These are phyloP conservation scores for Drosophila bunnanda DNA, from an alignment of 2,888 invertebrate species.

Conservation along the genomic window DNA sequence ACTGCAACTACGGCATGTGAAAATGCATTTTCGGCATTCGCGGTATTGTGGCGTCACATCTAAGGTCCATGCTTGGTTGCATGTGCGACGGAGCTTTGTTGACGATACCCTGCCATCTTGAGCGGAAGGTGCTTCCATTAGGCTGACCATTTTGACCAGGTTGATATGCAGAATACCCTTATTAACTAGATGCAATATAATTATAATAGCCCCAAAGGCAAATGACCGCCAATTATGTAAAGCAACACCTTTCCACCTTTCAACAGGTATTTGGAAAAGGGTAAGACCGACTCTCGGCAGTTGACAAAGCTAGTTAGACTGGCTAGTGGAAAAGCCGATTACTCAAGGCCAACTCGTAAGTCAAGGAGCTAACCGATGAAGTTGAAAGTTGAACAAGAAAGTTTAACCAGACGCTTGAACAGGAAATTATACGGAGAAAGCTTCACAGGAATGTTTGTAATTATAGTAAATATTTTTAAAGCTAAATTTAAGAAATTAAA, in stretches of 20 bases:
- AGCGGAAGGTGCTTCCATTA: conserved; percentile 1
- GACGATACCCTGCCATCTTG: conserved; percentile 22
- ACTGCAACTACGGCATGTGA: conserved; percentile 46
- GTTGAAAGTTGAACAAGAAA: conserved; percentile 38
- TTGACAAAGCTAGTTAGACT: conserved; percentile 22
- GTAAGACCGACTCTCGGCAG: conserved; percentile 16
- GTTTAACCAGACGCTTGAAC: conserved; percentile 17
- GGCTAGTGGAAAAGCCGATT: conserved; percentile 31
- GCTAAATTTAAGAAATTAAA: not conserved
- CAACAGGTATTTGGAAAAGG: conserved; percentile 20
- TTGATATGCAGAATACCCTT: not conserved
- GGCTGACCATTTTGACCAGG: not conserved
- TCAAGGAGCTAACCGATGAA: conserved; percentile 13
- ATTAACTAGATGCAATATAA: not conserved
- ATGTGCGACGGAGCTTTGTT: conserved; percentile 41
- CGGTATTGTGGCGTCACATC: conserved; percentile 58
- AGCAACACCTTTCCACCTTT: conserved; percentile 13
- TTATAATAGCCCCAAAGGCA: not conserved
- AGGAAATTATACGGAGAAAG: conserved; percentile 7
- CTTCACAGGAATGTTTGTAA: not conserved
- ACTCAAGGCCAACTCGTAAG: conserved; percentile 22
- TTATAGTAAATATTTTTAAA: not conserved
- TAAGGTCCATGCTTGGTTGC: conserved; percentile 46
- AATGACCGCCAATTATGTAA: conserved; percentile 19
- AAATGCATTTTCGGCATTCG: conserved; percentile 59